These are phyloP conservation scores for Halcyon malimbica DNA, from an alignment of 2,113 vertebrate species.

Conservation along the genomic window DNA sequence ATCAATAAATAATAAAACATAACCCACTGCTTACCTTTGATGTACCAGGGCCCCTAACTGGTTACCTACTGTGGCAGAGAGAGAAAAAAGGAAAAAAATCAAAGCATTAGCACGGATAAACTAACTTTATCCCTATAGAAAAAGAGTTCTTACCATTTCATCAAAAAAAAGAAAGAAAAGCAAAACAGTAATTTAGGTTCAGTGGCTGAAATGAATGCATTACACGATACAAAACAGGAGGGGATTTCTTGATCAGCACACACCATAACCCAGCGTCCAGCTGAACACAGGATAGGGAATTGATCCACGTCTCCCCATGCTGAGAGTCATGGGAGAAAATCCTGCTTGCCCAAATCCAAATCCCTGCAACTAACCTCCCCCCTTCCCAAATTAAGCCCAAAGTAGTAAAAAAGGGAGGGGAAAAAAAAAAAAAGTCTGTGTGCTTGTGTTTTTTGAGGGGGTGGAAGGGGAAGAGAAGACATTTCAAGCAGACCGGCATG, in stretches of 20 bases:
- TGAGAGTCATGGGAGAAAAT: slow-evolving; percentile 77
- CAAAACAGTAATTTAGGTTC: slow-evolving; percentile 78
- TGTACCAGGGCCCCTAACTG: slow-evolving; percentile 97
- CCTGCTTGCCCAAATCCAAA: slow-evolving; percentile 71
- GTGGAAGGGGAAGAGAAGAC: background rate
- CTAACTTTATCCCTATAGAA: slow-evolving; percentile 78
- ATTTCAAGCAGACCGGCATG: background rate
- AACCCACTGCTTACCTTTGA: slow-evolving; percentile 95
- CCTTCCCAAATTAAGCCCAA: slow-evolving; percentile 52
- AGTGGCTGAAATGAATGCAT: slow-evolving; percentile 77
- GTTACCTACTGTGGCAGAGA: slow-evolving; percentile 90
- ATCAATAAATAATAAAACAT: slow-evolving; percentile 90
- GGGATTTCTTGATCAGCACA: slow-evolving; percentile 76
- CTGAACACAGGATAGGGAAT: slow-evolving; percentile 81
- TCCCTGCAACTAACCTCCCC: slow-evolving; percentile 63
- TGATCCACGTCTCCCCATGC: slow-evolving; percentile 77
- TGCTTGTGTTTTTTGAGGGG: too few species aligned
- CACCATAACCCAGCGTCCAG: slow-evolving; percentile 80
- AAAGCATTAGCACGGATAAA: slow-evolving; percentile 83
- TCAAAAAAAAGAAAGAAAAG: slow-evolving; percentile 60
- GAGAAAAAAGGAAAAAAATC: slow-evolving; percentile 73
- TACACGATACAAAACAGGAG: slow-evolving; percentile 78
- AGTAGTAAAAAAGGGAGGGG: background rate
- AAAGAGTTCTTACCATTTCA: slow-evolving; percentile 73
- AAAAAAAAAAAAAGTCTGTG: background rate